phyloP scores from a whole-genome alignment of 2,113 vertebrate genomes.

The Aplodontia rufa region DNA sequence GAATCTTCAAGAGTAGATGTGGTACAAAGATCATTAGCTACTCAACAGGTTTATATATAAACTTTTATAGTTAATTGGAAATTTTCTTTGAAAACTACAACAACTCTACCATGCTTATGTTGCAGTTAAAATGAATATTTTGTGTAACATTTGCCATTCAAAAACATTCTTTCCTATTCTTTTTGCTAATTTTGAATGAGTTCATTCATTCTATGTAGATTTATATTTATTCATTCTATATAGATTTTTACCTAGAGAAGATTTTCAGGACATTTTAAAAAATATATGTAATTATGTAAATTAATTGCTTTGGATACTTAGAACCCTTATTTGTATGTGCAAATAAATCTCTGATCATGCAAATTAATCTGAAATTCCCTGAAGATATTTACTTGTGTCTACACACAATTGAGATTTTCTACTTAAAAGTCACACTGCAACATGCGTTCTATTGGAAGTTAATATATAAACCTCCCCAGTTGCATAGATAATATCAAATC shows the following conservation, averaged over 20 bases:
- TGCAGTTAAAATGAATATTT: background rate
- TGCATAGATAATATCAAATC: background rate
- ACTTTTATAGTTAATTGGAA: background rate
- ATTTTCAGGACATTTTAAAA: background rate
- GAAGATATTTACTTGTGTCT: slow-evolving; percentile 46
- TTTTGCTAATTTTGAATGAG: slow-evolving; percentile 16
- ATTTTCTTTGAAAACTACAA: background rate
- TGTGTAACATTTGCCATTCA: background rate
- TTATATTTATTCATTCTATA: slow-evolving; percentile 20
- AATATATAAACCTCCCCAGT: background rate
- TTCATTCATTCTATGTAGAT: background rate
- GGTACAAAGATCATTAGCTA: background rate
- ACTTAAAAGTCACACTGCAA: background rate
- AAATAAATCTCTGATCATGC: slow-evolving; percentile 9
- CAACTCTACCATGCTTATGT: background rate
- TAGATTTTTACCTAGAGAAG: background rate
- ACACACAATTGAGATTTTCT: background rate
- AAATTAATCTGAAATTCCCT: slow-evolving; percentile 17
- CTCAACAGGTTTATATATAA: background rate
- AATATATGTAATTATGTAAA: slow-evolving; percentile 35
- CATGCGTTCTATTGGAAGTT: background rate
- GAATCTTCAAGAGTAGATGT: background rate
- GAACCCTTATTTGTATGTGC: slow-evolving; percentile 55
- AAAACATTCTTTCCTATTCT: background rate
- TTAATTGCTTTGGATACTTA: slow-evolving; percentile 24